Conservation (phyloP, 1,140 invertebrate genomes). For the Leptopilina boulardi region DNA sequence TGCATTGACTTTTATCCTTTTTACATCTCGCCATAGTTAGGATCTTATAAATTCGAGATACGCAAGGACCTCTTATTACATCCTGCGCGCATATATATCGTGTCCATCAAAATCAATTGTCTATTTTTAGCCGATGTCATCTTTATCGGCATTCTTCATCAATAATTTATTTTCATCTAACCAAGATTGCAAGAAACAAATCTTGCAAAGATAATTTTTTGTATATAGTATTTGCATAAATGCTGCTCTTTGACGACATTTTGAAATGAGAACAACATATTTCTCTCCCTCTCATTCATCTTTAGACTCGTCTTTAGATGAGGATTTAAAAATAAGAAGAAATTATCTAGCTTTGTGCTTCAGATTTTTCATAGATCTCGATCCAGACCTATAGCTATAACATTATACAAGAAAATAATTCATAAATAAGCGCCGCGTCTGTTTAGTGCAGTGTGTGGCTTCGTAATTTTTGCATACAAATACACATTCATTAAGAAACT, state of each 20-base stretch:
- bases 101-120: slow-evolving; percentile 20
- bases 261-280: too few species aligned
- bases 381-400: slow-evolving; percentile 41
- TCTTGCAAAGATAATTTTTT: too few species aligned
- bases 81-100: background rate
- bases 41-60: slow-evolving; percentile 17
- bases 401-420: slow-evolving; percentile 71
- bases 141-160: too few species aligned
- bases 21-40: background rate
- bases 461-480: background rate
- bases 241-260: too few species aligned
- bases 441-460: slow-evolving; percentile 20
- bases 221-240: too few species aligned
- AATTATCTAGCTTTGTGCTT: too few species aligned
- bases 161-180: too few species aligned
- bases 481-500: background rate
- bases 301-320: too few species aligned
- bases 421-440: slow-evolving; percentile 65
- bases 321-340: too few species aligned
- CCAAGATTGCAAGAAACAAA: too few species aligned
- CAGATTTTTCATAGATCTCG: too few species aligned
- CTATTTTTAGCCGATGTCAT: background rate
- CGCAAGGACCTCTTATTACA: background rate
- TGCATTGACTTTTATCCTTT: slow-evolving; percentile 11
- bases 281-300: too few species aligned